A percentile compares a stretch with the other conserved stretches of the same genome.
Conservation (phyloP, 2,797 vertebrate genomes). For the Dryobates pubescens region DNA sequence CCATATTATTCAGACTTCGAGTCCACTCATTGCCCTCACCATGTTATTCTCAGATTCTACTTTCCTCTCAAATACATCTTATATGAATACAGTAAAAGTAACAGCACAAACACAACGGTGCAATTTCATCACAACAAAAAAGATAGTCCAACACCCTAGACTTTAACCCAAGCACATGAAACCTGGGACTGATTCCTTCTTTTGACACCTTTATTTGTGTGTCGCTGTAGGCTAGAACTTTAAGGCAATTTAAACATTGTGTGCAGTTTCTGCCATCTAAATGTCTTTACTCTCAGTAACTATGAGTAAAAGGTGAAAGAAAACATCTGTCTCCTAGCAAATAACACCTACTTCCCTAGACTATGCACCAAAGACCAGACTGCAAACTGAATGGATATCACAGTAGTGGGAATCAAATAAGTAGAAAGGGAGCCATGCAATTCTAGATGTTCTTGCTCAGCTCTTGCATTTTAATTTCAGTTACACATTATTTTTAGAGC, state of each 20-base stretch:
- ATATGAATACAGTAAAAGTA: not conserved
- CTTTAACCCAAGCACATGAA: not conserved
- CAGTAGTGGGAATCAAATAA: not conserved
- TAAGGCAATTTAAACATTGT: not conserved
- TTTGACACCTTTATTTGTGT: not conserved
- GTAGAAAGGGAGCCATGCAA: not conserved
- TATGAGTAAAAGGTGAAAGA: not conserved
- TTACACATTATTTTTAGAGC: not conserved
- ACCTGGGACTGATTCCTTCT: not conserved
- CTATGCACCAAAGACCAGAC: not conserved
- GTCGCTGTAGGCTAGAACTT: not conserved
- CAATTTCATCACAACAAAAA: not conserved
- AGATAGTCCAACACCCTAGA: not conserved
- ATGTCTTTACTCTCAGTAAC: not conserved
- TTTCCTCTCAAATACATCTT: not conserved
- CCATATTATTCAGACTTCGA: not conserved
- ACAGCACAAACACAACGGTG: not conserved
- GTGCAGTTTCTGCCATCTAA: not conserved
- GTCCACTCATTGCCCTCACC: not conserved
- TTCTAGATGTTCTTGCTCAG: not conserved
- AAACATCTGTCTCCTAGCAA: not conserved
- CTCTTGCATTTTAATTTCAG: not conserved
- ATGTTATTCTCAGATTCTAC: not conserved
- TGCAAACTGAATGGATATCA: not conserved
- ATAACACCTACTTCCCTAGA: not conserved